Conservation (phyloP, 2,113 vertebrate species). For the Ctenomys sociabilis region DNA sequence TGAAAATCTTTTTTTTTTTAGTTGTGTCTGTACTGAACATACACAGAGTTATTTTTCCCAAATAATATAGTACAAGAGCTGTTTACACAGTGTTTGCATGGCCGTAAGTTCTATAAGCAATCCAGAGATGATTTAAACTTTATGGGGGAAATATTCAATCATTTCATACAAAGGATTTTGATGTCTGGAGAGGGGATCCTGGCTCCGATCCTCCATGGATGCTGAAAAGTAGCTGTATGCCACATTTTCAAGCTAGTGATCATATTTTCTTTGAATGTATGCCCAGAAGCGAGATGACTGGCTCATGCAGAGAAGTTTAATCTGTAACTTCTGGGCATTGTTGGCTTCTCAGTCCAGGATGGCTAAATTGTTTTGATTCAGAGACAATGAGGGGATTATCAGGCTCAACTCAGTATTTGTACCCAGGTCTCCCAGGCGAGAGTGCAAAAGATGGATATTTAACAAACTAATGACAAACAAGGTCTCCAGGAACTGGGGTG, state of each 20-base stretch:
- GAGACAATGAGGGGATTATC: background rate
- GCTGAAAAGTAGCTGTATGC: too few species aligned
- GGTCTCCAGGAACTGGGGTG: background rate
- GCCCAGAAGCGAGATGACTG: background rate
- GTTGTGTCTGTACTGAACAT: background rate
- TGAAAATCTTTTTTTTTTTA: background rate
- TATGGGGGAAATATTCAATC: background rate
- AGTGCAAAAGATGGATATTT: background rate
- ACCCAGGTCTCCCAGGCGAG: background rate
- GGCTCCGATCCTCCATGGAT: background rate
- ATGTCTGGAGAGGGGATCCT: background rate
- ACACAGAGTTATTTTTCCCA: background rate
- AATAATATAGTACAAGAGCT: background rate
- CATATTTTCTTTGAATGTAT: background rate
- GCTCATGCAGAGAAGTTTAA: background rate
- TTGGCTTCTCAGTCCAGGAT: background rate
- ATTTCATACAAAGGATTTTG: background rate
- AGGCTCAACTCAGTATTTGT: background rate
- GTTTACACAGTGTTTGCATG: background rate
- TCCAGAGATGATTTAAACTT: background rate
- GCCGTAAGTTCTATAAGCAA: background rate
- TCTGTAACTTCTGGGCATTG: background rate
- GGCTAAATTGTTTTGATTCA: background rate
- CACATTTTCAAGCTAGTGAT: background rate
- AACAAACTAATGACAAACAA: background rate